Base-by-base conservation (phyloP, 2,797 vertebrate species). In the Peromyscus nudipes region DNA sequence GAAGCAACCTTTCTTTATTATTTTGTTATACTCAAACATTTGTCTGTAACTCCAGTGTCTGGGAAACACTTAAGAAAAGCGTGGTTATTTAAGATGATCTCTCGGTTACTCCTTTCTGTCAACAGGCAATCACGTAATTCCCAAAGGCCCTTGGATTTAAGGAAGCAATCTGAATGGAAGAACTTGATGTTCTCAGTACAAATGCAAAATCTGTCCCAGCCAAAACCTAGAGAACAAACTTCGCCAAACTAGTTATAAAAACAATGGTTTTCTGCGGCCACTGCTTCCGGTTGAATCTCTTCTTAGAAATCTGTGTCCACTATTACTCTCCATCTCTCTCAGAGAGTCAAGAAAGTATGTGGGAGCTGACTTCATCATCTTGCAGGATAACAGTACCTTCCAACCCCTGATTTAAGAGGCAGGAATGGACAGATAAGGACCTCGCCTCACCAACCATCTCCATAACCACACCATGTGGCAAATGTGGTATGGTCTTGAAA, bases 41-140 rank as follows among this genome's bases (percentile, higher is more conserved):
- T 81, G 84, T 60, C 12, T 65, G 14, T 57, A 75, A 55, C 9
- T 40, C 37, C 43, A 76, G 16, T 3, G 64, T 34, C 29, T 64
- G 62, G 57, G 12, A 95, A 55, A 27, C 37, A 76, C 37, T 52
- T 89, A 12, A 46, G 76, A 81, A 85, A 93, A 57, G 80, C 37
- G 3, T 55, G 14, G 31, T 81, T 91, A 27, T n/a, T 85, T 81
- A n/a, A 71, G 34, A 87, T 90, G 52, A 71, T 84, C 21, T 88
- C 6, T 57, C 29, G 62, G 84, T 75, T 4, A 85, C 2, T 16
- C 37, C 31, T 91, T 93, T 91, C n/a, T 79, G 37, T 73, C 34
- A 91, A 88, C 37, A 96, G 91, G 67, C 23, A 85, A 89, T n/a
- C 12, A 34, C 40, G 83, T 71, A 52, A 55, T 89, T 95, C 34